phyloP scores from a whole-genome alignment of 2,113 vertebrate species.

The Leptobrachium leishanense region DNA sequence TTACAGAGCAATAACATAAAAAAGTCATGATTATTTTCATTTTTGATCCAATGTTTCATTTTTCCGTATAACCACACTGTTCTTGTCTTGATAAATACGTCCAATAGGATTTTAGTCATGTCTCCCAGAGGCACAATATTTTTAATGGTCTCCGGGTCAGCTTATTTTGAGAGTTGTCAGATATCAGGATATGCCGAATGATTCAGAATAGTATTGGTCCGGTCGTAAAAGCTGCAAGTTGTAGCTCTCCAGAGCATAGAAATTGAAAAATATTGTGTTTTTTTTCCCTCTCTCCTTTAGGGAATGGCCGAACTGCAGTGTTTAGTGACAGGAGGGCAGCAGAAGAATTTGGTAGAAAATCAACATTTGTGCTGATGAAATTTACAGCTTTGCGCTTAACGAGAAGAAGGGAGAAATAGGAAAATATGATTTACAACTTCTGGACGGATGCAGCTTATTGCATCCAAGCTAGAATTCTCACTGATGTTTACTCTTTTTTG shows the following conservation, averaged over 20 bases:
- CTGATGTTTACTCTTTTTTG: neutral
- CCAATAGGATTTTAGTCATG: too few species aligned
- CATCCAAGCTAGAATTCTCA: constrained; percentile 25
- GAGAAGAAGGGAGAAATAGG: constrained; percentile 22
- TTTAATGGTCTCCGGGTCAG: neutral
- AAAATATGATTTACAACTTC: constrained; percentile 35
- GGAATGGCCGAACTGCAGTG: neutral
- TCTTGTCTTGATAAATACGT: too few species aligned
- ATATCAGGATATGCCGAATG: neutral
- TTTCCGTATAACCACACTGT: too few species aligned
- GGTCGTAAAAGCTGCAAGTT: neutral
- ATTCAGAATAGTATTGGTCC: too few species aligned
- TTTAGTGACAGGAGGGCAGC: neutral
- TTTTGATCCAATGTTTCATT: too few species aligned
- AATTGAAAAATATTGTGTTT: neutral
- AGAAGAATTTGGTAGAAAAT: neutral
- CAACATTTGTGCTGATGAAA: neutral
- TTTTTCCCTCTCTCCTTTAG: neutral
- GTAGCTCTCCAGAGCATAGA: neutral
- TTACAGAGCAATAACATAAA: too few species aligned
- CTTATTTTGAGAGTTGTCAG: neutral
- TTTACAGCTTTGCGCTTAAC: constrained; percentile 30
- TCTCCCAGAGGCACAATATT: too few species aligned
- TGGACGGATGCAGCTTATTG: constrained; percentile 26
- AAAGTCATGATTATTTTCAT: too few species aligned